These are phyloP conservation scores for Mythimna impura DNA, from an alignment of 2,888 invertebrate species.

Conservation along the genomic window DNA sequence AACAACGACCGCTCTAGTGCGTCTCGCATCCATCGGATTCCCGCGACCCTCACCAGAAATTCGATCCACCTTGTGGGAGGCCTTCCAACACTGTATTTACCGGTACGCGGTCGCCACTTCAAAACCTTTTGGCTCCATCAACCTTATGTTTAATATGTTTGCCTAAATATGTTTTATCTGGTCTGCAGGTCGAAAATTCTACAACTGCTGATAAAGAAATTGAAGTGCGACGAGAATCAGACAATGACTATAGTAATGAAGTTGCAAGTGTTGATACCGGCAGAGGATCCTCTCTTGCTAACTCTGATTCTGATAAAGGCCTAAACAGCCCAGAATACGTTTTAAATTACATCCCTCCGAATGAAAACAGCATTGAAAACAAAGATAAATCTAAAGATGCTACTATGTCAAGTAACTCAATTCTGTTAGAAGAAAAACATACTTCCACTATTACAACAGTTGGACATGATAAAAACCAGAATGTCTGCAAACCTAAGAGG, in stretches of 20 bases:
- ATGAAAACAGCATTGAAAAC: slow-evolving; percentile 60
- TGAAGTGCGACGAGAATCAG: slow-evolving; percentile 31
- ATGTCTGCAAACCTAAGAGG: background rate
- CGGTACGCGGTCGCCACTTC: too few relatives aligned
- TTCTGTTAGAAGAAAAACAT: slow-evolving; percentile 50
- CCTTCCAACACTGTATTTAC: too few relatives aligned
- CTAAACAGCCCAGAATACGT: slow-evolving; percentile 80
- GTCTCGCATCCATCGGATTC: too few relatives aligned
- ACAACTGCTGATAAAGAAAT: slow-evolving; percentile 18
- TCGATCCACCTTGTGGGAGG: too few relatives aligned
- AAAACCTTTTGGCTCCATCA: too few relatives aligned
- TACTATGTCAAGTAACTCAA: slow-evolving; percentile 67
- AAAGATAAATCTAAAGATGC: slow-evolving; percentile 59
- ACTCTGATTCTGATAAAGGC: slow-evolving; percentile 81
- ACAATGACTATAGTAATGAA: slow-evolving; percentile 66
- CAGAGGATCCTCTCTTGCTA: slow-evolving; percentile 82
- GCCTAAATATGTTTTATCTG: slow-evolving; percentile 16
- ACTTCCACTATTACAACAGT: slow-evolving; percentile 50
- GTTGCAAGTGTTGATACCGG: slow-evolving; percentile 82
- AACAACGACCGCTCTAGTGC: too few relatives aligned
- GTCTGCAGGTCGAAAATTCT: slow-evolving; percentile 39
- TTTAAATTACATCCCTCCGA: slow-evolving; percentile 68
- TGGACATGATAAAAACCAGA: slow-evolving; percentile 11
- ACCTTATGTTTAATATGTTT: background rate
- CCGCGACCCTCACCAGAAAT: too few relatives aligned